Base-by-base conservation (phyloP, 1,140 invertebrate species). In the Panulirus ornatus region DNA sequence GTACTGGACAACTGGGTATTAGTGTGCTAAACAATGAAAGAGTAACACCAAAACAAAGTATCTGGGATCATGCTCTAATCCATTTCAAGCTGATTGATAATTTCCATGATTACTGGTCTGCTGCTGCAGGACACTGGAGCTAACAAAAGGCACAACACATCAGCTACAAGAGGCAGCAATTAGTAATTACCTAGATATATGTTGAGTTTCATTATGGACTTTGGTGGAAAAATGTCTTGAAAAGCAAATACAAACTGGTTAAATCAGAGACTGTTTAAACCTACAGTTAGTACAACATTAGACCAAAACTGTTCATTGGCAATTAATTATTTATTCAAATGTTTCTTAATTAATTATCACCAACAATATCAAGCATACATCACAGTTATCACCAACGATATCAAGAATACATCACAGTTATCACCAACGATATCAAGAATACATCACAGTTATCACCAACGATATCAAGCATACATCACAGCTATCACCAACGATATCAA, bases 121-220 rank as follows among this genome's bases (percentile, higher is more conserved):
- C 75, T 78, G 40, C 40, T 75, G 40, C 54, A 30, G 58, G 40
- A 78, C 40, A 78, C 40, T 47, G 44, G 75, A 47, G 75, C 75
- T 78, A 78, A 78, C 75, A 47, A 78, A 78, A 78, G 75, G 75
- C 75, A 78, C 75, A 78, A 44, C 75, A 78, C 75, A 78, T 78
- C 75, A 78, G 75, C 75, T 78, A 78, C 75, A 78, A 78, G 75
- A 78, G 42, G 75, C 75, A 78, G 75, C 75, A 44, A 78, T 78
- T 42, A 47, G 75, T 78, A 66, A 78, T 78, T 16, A 78, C 75
- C 75, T 78, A 78, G 75, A 78, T 78, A 78, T 47, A 78, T 42
- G 40, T 38, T 44, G 40, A 9, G 19, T 22, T n/a, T 78, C 44
- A 47, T 27, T 44, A 78, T 44, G 27, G 44, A 78, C 11, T 42